Percentiles rank a stretch among this genome's conserved stretches.
phyloP scores from a whole-genome alignment of 2,797 vertebrate species.

The Crossoptilon crossoptilon region DNA sequence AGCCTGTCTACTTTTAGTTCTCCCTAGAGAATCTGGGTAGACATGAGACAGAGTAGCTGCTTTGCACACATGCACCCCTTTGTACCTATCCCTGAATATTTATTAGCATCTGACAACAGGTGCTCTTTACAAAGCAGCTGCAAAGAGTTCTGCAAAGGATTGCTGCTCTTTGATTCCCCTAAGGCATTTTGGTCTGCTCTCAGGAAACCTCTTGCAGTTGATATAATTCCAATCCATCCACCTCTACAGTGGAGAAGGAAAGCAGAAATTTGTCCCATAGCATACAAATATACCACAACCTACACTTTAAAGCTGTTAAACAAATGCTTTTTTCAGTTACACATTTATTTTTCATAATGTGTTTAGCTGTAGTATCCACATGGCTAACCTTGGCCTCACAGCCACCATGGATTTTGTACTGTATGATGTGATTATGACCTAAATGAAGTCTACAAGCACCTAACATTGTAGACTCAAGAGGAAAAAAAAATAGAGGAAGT shows the following conservation, averaged over 20 bases:
- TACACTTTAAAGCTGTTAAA: neutral
- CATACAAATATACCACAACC: neutral
- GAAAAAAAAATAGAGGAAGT: neutral
- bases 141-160: neutral
- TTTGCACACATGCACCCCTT: neutral
- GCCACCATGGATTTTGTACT: neutral
- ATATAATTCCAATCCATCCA: neutral
- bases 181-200: neutral
- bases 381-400: neutral
- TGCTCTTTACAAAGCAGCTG: neutral
- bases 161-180: neutral
- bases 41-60: neutral
- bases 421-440: neutral
- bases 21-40: neutral
- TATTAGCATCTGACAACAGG: neutral
- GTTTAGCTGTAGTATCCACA: neutral
- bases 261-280: neutral
- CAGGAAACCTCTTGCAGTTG: neutral
- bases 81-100: neutral
- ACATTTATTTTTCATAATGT: neutral
- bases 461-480: neutral
- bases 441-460: neutral
- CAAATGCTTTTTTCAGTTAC: neutral
- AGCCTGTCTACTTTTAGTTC: neutral
- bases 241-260: neutral